Evolutionary conservation across 2,113 vertebrate genomes (phyloP), one percentile per base, ranked within the genome.

Genomic region (Strigops habroptila): DNA sequence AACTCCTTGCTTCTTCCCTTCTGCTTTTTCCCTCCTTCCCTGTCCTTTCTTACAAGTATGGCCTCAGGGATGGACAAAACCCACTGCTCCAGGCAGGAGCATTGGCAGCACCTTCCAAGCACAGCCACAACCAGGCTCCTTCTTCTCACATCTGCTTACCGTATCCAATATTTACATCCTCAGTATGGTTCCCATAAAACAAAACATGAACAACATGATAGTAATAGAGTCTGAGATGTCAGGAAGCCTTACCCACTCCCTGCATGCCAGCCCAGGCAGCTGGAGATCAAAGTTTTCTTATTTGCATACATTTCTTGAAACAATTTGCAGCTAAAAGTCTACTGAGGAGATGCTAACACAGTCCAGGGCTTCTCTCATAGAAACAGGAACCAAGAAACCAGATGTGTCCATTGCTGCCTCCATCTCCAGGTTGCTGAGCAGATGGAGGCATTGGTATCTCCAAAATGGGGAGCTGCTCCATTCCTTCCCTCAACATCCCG

Each of bases 251-350:
- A 70, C 82, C 70, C 79, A 55, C 90, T 75, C 87, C 75, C 79
- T 49, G 60, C 88, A 81, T 78, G 74, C 90, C 94, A 95, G 76
- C 48, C 77, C 48, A 35, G 62, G 65, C 92, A 91, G 91, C 83
- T 92, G 86, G 90, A 96, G 95, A 97, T 95, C 88, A 93, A 96
- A 95, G 95, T 84, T 91, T 71, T 81, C 60, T 78, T 88, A 86
- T 95, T 96, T 90, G 86, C 80, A 33, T 86, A 75, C 83, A 82
- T 94, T 96, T 91, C 95, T 96, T 96, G 95, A 97, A 94, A 90
- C 83, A 82, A 96, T 96, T 93, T 96, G 91, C 90, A 52, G 73
- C 60, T 90, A 18, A 86, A 86, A 7, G 86, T 35, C 69, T 90
- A 2, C 55, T 10, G 65, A 84, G 88, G 75, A 65, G 88, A 90